phyloP scores from a whole-genome alignment of 2,113 vertebrate species.

The Hymenochirus boettgeri region DNA sequence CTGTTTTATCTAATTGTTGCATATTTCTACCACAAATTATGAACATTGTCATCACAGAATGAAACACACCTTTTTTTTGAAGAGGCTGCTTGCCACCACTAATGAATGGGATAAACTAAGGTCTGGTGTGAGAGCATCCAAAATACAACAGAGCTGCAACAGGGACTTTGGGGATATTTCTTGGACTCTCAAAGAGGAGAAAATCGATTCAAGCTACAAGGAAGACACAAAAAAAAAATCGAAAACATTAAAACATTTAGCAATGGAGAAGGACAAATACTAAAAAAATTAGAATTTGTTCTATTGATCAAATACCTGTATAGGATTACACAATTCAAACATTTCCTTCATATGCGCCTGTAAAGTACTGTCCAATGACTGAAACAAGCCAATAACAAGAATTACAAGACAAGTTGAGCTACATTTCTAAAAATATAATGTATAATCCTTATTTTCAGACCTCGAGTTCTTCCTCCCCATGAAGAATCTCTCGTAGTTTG shows the following conservation, averaged over 20 bases:
- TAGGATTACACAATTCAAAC: slow-evolving; percentile 2
- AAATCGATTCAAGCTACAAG: slow-evolving; percentile 19
- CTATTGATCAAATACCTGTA: slow-evolving; percentile 12
- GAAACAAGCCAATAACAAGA: no score
- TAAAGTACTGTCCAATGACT: slow-evolving; percentile 8
- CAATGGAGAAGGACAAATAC: not conserved
- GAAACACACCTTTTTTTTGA: slow-evolving; percentile 22
- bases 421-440: not conserved
- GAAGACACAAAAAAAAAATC: not conserved
- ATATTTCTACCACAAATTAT: no score
- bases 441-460: not conserved
- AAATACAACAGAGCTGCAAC: slow-evolving; percentile 3
- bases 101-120: slow-evolving; percentile 23
- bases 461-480: slow-evolving; percentile 12
- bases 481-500: not conserved
- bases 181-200: not conserved
- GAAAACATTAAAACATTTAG: not conserved
- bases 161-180: slow-evolving; percentile 20
- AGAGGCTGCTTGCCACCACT: slow-evolving; percentile 17
- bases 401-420: not conserved
- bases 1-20: no score
- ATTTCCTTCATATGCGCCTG: slow-evolving; percentile 1
- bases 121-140: slow-evolving; percentile 15
- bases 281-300: not conserved
- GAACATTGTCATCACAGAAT: no score